These are phyloP conservation scores for Prorops nasuta DNA, from an alignment of 1,140 invertebrate species.

Conservation along the genomic window DNA sequence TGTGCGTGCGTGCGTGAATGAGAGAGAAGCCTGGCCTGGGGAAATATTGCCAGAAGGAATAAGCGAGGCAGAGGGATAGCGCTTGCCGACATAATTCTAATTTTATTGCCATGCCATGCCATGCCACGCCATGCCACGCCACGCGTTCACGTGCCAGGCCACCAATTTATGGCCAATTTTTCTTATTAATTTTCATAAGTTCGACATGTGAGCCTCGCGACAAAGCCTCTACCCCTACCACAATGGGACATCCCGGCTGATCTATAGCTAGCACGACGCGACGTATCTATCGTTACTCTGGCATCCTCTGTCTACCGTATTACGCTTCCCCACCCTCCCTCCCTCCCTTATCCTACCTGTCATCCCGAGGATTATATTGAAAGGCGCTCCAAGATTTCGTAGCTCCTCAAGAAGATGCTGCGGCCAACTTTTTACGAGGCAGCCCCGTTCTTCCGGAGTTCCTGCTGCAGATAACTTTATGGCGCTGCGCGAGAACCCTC, in stretches of 20 bases:
- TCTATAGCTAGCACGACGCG: too few species aligned
- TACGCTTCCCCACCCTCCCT: background rate
- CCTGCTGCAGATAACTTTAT: background rate
- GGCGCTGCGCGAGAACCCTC: too few species aligned
- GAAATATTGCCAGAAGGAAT: too few species aligned
- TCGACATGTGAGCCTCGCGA: conserved; percentile 48
- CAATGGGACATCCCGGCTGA: too few species aligned
- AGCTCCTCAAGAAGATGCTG: background rate
- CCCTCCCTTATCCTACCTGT: background rate
- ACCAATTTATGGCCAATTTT: conserved; percentile 56
- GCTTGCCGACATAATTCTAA: conserved; percentile 50
- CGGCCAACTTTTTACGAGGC: conserved; percentile 36
- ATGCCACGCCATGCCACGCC: conserved; percentile 25
- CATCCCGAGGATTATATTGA: conserved; percentile 2
- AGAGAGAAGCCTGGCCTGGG: too few species aligned
- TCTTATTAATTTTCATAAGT: conserved; percentile 60
- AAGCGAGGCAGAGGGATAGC: background rate
- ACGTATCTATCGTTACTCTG: too few species aligned
- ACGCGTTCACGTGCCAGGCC: background rate
- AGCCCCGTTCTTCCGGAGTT: too few species aligned
- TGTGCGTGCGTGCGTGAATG: too few species aligned
- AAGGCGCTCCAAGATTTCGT: conserved; percentile 6
- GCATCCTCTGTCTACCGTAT: too few species aligned
- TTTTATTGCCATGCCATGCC: conserved; percentile 49
- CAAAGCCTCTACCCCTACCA: conserved; percentile 33